Base-by-base conservation (phyloP, 92 coral and sea anemone genomes). In the Bergia sp. region DNA sequence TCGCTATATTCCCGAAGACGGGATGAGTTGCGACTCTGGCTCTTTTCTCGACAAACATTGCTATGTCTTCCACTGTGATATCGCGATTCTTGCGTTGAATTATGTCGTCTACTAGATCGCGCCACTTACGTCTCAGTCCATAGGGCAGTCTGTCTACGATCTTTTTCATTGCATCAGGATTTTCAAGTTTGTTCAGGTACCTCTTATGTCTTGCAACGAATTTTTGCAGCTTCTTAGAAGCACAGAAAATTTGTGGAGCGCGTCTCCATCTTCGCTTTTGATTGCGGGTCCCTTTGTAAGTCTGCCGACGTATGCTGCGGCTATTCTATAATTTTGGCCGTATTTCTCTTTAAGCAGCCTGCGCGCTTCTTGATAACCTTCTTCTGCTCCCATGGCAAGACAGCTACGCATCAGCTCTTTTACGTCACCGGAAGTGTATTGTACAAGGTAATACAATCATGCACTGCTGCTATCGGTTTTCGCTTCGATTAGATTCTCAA, bases 351-450 rank as follows among this genome's bases (percentile, higher is more conserved):
- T 89, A 1, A 89, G 45, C 11, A 81, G 81, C 12, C 53, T 3
- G 23, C 87, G 21, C 37, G 82, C 87, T 23, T 43, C 75, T 0
- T 12, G 13, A 29, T 89, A 89, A 5, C 91, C 90, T 13, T 88
- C 86, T 64, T 55, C 84, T 18, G 21, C n/a, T 12, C 67, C 55
- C 90, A 88, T 88, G 39, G 85, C 39, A 13, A 89, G 43, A 67
- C 91, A 89, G n/a, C 82, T 89, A 7, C 76, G 29, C 91, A 89
- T 89, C 50, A 89, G 67, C 53, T 88, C 82, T 12, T 55, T 71
- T 3, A 80, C 86, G 7, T 88, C 86, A 10, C 90, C 86, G 6
- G 80, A 3, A 18, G 80, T 88, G 73, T 88, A 80, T 36, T 88
- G 90, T 18, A 88, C 37, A 12, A 88, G 79, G 45, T 80, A 88